Percentiles rank a stretch among this genome's conserved stretches.
Conservation (phyloP, 2,797 vertebrate species). For the Crocidura indochinensis region DNA sequence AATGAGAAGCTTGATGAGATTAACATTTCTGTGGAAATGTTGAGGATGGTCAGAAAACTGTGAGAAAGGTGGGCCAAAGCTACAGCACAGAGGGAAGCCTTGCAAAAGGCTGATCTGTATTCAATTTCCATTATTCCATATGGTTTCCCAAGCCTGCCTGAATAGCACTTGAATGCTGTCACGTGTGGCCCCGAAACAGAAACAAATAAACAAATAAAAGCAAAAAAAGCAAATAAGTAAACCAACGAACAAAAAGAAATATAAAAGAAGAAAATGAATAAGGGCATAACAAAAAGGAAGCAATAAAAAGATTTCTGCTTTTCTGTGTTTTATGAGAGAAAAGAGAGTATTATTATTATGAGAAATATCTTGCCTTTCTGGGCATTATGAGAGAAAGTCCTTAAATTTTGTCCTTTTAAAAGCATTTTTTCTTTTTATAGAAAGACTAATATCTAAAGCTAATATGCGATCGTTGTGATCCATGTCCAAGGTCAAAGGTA, state of each 20-base stretch:
- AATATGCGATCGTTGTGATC: not conserved
- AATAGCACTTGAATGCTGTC: too few relatives aligned
- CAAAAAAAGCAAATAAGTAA: too few relatives aligned
- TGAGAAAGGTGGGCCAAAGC: not conserved
- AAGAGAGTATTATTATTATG: too few relatives aligned
- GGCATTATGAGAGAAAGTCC: not conserved
- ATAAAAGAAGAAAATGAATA: not conserved
- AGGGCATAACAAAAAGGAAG: not conserved
- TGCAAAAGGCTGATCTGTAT: too few relatives aligned
- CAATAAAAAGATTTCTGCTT: not conserved
- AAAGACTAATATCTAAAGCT: not conserved
- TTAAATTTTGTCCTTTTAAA: not conserved
- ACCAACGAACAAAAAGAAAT: too few relatives aligned
- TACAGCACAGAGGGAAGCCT: too few relatives aligned
- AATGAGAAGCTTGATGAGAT: not conserved
- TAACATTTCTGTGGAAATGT: not conserved
- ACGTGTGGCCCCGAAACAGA: too few relatives aligned
- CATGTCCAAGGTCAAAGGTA: too few relatives aligned
- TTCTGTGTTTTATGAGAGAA: not conserved
- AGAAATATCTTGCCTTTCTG: not conserved
- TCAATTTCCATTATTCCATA: too few relatives aligned
- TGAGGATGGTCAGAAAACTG: not conserved
- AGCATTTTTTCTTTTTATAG: not conserved
- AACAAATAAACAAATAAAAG: too few relatives aligned
- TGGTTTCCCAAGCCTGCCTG: too few relatives aligned